Base-by-base conservation (phyloP, 2,888 invertebrate genomes). In the Lasioglossum figueresi region DNA sequence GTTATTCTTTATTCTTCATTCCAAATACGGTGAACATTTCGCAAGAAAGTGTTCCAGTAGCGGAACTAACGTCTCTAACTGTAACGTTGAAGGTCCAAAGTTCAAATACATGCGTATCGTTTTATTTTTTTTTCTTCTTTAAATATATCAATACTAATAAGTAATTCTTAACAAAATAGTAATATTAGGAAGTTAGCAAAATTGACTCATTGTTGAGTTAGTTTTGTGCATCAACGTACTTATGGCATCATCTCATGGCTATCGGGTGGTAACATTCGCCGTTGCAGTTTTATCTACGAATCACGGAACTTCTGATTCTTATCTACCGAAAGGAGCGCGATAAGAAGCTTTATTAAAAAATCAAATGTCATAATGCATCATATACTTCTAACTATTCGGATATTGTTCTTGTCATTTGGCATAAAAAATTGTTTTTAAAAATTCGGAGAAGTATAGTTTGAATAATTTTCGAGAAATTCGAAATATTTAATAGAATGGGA, bases 151-250 rank as follows among this genome's bases (percentile, higher is more conserved):
- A 31, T 31, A 31, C 56, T n/a, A n/a, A 56, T 56, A 56, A 56
- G n/a, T 48, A 48, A 4, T 48, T 4, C 4, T 19, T 48, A 48
- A 19, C 48, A 19, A 48, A 48, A 19, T 48, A 48, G 48, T 19
- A 48, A 48, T 1, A 48, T 48, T 48, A 19, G 48, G 48, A 48
- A 19, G 48, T 19, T 48, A 16, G 4, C 16, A 45, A 45, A 45
- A 45, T 45, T 45, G 45, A 48, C 48, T 74, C 76, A 73, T 76
- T 73, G 77, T 82, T 74, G n/a, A 70, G 68, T 31, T 77, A 83
- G 68, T 82, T 75, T 77, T 71, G 82, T 82, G 77, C 74, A 78
- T 74, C 83, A 70, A 34, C 52, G 83, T 66, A 74, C 84, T 48
- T 70, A 52, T 77, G 70, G 74, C 31, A 31, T 31, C 78, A 83